Evolutionary conservation across 1,140 invertebrate species (phyloP), one percentile per base, ranked within the genome.

Genomic region (Brachionus asplanchnoidis): DNA sequence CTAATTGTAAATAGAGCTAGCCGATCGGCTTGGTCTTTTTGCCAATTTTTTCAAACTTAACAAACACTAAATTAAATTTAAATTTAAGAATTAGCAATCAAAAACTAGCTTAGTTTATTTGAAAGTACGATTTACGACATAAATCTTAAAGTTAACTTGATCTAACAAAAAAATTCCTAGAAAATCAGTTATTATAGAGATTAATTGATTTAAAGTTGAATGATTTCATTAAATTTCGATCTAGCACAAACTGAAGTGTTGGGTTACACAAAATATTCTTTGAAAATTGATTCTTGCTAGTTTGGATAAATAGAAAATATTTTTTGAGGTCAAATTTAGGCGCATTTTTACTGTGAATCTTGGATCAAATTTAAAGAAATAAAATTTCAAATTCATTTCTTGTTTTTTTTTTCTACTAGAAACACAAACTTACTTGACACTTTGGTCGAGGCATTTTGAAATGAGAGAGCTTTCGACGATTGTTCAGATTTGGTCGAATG

Each of bases 361-460:
- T 36, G 32, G 32, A 36, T 36, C 4, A 36, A 36, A 36, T 46
- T 46, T 46, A 46, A 46, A 46, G 11, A 46, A 11, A 12, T 12
- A 20, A 60, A 60, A 60, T 20, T 23, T 60, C 20, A 17, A 56
- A 73, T 73, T 73, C 68, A 73, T 73, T 73, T 73, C 44, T 77
- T 50, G 73, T 77, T 50, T 50, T 50, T 50, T 26, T 77, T 46
- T 77, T n/a, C n/a, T 50, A 50, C 2, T 50, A 32, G 11, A 9
- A 77, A 77, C 20, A 46, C 32, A 50, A 26, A 32, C 11, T 77
- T 77, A 77, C 73, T 77, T 77, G 73, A 77, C 73, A 77, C 73
- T 77, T 77, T 77, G 11, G 73, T 46, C 44, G 73, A 77, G 11
- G 73, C 73, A 50, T 77, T 77, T 77, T 77, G 73, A 77, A 77